Conservation (phyloP, 2,113 vertebrate genomes). For the Sinocyclocheilus rhinocerous region DNA sequence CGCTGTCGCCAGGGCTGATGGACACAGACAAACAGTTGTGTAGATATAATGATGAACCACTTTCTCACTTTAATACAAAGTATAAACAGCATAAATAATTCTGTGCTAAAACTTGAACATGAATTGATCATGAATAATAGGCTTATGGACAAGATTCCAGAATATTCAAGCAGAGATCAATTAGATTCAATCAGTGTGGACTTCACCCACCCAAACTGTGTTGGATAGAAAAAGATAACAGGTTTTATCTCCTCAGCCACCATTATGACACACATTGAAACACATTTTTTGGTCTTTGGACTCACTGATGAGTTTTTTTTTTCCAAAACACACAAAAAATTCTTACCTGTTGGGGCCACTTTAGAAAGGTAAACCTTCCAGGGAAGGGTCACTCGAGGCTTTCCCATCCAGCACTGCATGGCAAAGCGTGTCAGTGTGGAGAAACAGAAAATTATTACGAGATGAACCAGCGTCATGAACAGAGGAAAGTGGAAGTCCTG, state of each 20-base stretch:
- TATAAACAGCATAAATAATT: background rate
- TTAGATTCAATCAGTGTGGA: slow-evolving; percentile 30
- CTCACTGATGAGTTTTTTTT: background rate
- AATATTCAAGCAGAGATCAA: background rate
- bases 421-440: slow-evolving; percentile 76
- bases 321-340: background rate
- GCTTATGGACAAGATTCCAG: background rate
- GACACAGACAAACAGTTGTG: slow-evolving; percentile 11
- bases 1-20: slow-evolving; percentile 87
- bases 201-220: slow-evolving; percentile 29
- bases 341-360: slow-evolving; percentile 86
- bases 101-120: background rate
- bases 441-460: slow-evolving; percentile 84
- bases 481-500: slow-evolving; percentile 90
- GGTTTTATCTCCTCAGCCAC: background rate
- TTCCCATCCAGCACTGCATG: slow-evolving; percentile 77
- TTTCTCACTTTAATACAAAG: background rate
- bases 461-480: slow-evolving; percentile 90
- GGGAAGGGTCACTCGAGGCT: slow-evolving; percentile 77
- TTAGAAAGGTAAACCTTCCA: slow-evolving; percentile 85
- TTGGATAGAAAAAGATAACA: background rate
- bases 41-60: background rate
- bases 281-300: background rate
- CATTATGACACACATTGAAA: slow-evolving; percentile 14
- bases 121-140: background rate